Evolutionary conservation across 2,888 invertebrate species (phyloP), one percentile per base, ranked within the genome.

Genomic region (Pristionchus maxplancki): DNA sequence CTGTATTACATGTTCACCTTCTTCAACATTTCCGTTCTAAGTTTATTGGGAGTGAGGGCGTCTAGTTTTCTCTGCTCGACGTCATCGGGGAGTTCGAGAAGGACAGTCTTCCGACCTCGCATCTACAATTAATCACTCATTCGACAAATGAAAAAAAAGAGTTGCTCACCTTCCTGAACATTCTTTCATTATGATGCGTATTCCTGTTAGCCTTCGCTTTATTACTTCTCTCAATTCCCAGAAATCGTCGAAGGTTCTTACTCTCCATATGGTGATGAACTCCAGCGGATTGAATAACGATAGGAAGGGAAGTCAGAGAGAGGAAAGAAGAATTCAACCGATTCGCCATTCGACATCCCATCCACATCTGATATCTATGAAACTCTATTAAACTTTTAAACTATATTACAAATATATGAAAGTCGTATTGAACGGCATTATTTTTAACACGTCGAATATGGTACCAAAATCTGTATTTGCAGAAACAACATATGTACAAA

Each of bases 191-290:
- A 28, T 92, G 90, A 88, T 94, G 94, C 0, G 94, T 94, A 78
- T 94, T 93, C 83, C 94, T 89, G 87, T 94, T 94, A 13, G 94
- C 93, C 89, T 91, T 92, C 9, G 90, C 90, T 40, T 92, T 91
- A 88, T 93, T 93, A 3, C 93, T 93, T 24, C 93, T 90, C 17
- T 89, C 78, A 44, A 93, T 89, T 50, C 93, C 93, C 24, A 93
- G 90, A 89, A 90, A 93, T 74, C 92, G 82, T 64, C 90, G 89
- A 89, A 93, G 89, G 89, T 93, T 91, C 28, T 89, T 88, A 15
- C 92, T 89, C 88, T 94, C 94, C 89, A 89, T 90, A 90, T 94
- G 94, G 89, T 94, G 94, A 89, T 94, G 94, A 17, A 94, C 93
- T 20, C 89, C 89, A 20, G 89, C 89, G 24, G 89, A 78, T 87